These are phyloP conservation scores for Diorhabda elongata DNA, from an alignment of 1,140 invertebrate species.

Conservation along the genomic window DNA sequence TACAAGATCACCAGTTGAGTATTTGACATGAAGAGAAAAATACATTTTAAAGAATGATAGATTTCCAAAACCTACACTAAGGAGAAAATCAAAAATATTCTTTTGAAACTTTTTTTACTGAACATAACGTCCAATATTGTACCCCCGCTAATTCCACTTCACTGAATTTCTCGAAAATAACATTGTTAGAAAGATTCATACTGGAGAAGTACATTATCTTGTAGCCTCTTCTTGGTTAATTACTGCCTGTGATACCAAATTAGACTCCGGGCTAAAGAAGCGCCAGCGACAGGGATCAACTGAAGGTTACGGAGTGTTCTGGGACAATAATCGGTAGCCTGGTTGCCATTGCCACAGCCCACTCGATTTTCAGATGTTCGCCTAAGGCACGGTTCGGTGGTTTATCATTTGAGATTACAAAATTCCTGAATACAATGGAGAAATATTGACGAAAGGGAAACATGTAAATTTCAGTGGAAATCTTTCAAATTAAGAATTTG, in stretches of 20 bases:
- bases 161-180: no score
- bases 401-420: conserved; percentile 15
- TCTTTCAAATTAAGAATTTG: not conserved
- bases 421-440: conserved; percentile 19
- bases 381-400: conserved; percentile 36
- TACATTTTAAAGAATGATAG: no score
- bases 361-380: conserved; percentile 38
- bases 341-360: conserved; percentile 1
- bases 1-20: no score
- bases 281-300: not conserved
- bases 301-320: conserved; percentile 5
- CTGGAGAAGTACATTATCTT: conserved; percentile 53
- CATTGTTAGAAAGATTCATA: conserved; percentile 49
- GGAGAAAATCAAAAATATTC: no score
- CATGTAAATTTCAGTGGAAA: not conserved
- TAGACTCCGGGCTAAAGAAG: conserved; percentile 42
- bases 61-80: no score
- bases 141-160: no score
- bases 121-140: no score
- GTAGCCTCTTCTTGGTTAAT: conserved; percentile 53
- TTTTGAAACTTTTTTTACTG: no score
- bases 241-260: conserved; percentile 53
- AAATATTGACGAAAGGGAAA: conserved; percentile 23
- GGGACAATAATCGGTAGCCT: conserved; percentile 42
- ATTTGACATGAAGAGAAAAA: no score